A percentile compares a stretch with the other conserved stretches of the same genome.
These are phyloP conservation scores for Manacus vitellinus DNA, from an alignment of 2,113 vertebrate genomes.

Conservation along the genomic window DNA sequence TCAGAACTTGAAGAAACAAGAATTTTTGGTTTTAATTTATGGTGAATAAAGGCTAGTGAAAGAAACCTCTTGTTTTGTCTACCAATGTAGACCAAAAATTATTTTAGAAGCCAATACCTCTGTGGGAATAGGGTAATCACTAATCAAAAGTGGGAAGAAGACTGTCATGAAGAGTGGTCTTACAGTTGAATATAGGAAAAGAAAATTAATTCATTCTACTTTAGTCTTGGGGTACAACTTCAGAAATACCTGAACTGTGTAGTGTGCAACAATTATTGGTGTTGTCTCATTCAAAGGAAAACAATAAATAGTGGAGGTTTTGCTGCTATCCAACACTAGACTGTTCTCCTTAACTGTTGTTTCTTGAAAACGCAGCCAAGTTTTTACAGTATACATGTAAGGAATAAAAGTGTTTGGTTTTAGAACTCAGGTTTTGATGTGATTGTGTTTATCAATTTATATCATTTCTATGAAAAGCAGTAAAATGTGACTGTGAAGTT, in stretches of 20 bases:
- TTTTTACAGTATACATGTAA: slow-evolving; percentile 20
- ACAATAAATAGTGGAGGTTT: neutral
- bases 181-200: neutral
- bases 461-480: slow-evolving; percentile 20
- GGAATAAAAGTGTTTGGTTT: slow-evolving; percentile 10
- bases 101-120: neutral
- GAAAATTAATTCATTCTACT: neutral
- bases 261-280: neutral
- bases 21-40: neutral
- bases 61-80: neutral
- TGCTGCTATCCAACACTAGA: slow-evolving; percentile 25
- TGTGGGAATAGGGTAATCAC: neutral
- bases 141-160: neutral
- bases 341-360: neutral
- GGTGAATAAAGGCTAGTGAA: neutral
- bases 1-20: neutral
- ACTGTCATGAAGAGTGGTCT: neutral
- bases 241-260: neutral
- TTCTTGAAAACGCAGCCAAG: slow-evolving; percentile 23
- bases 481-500: slow-evolving; percentile 36
- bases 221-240: neutral
- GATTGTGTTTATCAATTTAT: neutral
- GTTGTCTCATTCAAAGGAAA: neutral
- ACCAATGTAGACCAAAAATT: neutral
- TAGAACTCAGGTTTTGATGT: slow-evolving; percentile 53